These are phyloP conservation scores for Gnathonemus longibarbis DNA, from an alignment of 2,113 vertebrate genomes.

Conservation along the genomic window DNA sequence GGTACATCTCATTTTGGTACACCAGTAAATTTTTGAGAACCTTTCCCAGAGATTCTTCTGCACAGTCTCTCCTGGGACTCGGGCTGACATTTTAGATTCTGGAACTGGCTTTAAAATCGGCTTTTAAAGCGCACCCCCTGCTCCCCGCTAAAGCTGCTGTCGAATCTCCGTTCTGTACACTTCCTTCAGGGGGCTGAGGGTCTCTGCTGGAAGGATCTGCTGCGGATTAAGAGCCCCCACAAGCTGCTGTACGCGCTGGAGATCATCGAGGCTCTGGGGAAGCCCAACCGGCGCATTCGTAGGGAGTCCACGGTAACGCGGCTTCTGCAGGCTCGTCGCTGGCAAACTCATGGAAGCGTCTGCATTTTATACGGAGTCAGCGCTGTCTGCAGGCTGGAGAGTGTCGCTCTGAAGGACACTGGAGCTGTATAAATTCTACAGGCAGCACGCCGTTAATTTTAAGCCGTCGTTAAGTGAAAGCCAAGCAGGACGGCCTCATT, in stretches of 20 bases:
- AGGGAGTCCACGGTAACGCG: slow-evolving; percentile 82
- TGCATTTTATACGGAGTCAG: background rate
- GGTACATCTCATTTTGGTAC: background rate
- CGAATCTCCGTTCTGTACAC: background rate
- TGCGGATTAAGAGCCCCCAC: slow-evolving; percentile 93
- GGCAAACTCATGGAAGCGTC: background rate
- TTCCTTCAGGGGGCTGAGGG: slow-evolving; percentile 72
- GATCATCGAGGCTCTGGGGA: slow-evolving; percentile 94
- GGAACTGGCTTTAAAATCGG: background rate
- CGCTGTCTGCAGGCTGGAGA: background rate
- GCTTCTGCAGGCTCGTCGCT: background rate
- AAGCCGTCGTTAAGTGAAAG: background rate
- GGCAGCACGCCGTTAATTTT: background rate
- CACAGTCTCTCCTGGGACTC: background rate
- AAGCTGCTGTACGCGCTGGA: slow-evolving; percentile 94
- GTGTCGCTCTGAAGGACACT: background rate
- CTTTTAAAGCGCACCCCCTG: background rate
- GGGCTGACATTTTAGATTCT: background rate
- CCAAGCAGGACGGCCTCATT: background rate
- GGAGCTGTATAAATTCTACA: background rate
- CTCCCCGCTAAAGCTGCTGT: background rate
- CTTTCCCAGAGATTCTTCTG: background rate
- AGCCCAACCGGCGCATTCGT: slow-evolving; percentile 92
- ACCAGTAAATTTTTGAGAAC: background rate
- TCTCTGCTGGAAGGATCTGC: slow-evolving; percentile 90